Conservation (phyloP, 2,888 invertebrate species). For the Agrotis puta region DNA sequence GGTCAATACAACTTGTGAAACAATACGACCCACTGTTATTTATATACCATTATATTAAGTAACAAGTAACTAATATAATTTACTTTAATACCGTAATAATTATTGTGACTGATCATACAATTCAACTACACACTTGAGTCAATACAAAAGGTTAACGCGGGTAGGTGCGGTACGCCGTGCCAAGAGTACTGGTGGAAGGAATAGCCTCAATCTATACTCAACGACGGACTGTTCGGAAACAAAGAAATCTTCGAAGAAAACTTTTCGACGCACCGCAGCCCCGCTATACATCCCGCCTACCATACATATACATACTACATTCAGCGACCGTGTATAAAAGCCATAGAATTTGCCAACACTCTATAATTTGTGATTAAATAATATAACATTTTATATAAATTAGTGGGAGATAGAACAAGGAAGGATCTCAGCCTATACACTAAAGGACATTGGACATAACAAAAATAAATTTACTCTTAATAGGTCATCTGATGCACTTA, state of each 20-base stretch:
- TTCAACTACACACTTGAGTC: conserved; percentile 85
- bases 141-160: conserved; percentile 82
- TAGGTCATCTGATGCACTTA: conserved; percentile 55
- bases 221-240: conserved; percentile 34
- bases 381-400: conserved; percentile 71
- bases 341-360: conserved; percentile 82
- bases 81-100: conserved; percentile 82
- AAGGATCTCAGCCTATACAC: conserved; percentile 59
- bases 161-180: conserved; percentile 78
- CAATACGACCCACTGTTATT: conserved; percentile 84
- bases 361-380: conserved; percentile 78
- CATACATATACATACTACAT: conserved; percentile 84
- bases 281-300: conserved; percentile 82
- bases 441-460: conserved; percentile 72
- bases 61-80: conserved; percentile 89
- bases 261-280: conserved; percentile 49
- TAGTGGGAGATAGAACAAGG: conserved; percentile 68
- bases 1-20: conserved; percentile 89
- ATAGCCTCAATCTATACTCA: conserved; percentile 40
- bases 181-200: conserved; percentile 67
- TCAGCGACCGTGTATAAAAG: conserved; percentile 87
- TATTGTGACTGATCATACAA: conserved; percentile 88
- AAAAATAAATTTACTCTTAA: conserved; percentile 46
- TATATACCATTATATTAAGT: conserved; percentile 82
- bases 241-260: conserved; percentile 22